These are phyloP conservation scores for Empidonax traillii DNA, from an alignment of 2,113 vertebrate species.

Conservation along the genomic window DNA sequence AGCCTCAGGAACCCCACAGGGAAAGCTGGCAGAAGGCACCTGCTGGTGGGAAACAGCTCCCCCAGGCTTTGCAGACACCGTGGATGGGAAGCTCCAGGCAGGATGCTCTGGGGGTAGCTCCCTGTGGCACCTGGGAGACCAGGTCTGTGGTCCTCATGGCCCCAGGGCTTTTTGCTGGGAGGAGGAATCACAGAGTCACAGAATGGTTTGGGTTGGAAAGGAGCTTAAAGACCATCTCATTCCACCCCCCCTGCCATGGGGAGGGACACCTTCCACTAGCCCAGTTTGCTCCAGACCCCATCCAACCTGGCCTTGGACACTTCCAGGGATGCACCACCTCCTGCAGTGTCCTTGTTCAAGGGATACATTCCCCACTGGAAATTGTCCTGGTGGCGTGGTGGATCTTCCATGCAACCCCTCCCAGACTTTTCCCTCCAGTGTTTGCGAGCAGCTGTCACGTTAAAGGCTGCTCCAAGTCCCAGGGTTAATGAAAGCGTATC, in stretches of 20 bases:
- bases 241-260: neutral
- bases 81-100: fast-evolving
- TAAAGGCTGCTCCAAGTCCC: neutral
- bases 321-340: neutral
- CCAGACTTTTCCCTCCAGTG: neutral
- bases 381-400: neutral
- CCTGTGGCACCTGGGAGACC: neutral
- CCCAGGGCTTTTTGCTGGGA: neutral
- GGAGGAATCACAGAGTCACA: neutral
- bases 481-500: neutral
- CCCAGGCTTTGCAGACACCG: neutral
- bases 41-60: neutral
- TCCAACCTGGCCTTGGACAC: neutral
- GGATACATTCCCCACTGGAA: fast-evolving
- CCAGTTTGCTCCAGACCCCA: neutral
- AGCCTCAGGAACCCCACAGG: fast-evolving
- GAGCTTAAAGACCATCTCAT: neutral
- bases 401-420: neutral
- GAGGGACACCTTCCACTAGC: neutral
- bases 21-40: fast-evolving
- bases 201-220: neutral
- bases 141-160: neutral
- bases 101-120: fast-evolving
- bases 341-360: neutral
- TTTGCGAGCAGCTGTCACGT: neutral